Evolutionary conservation across 1,140 invertebrate genomes (phyloP), one percentile per base, ranked within the genome.

Genomic region (Pseudomyrmex concolor): DNA sequence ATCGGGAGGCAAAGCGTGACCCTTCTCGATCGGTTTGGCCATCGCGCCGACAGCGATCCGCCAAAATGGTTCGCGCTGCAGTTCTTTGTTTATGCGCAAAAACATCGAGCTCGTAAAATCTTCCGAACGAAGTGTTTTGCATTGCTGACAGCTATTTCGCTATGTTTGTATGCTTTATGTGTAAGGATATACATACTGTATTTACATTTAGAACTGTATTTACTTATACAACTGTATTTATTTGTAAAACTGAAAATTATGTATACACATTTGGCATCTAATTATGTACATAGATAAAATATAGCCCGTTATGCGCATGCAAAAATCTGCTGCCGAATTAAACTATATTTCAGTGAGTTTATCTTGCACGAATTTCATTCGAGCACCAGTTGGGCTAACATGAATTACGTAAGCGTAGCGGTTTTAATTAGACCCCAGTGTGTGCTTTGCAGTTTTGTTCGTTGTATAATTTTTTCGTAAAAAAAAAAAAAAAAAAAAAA

Each of bases 401-500:
- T 59, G 60, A 83, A 70, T 70, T 64, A 59, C 43, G 17, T 57
- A 85, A 67, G 48, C 55, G n/a, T 7, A 51, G 34, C 17, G 25
- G 25, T 67, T 85, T 84, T 70, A 84, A 85, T 85, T 84, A 68
- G 59, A 60, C 34, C 15, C 43, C 19, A 9, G 22, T 15, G 43
- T 43, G 25, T 34, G 13, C 22, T n/a, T 62, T 67, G 1, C 48
- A 45, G 55, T 76, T 84, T 54, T 15, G 10, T 66, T 59, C 45
- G 72, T 50, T 62, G 25, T 48, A 68, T 48, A 78, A 78, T 57
- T 77, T 77, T 10, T 13, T 4, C 25, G 2, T 19, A 4, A 13
- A 15, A n/a, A 1, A 45, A 55, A 55, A 59, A 59, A 48, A 19
- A 17, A 22, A 34, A 25, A 25, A 2, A 13, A 10, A 12, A 1